Evolutionary conservation across 2,113 vertebrate species (phyloP).

Genomic region (Pagrus major): DNA sequence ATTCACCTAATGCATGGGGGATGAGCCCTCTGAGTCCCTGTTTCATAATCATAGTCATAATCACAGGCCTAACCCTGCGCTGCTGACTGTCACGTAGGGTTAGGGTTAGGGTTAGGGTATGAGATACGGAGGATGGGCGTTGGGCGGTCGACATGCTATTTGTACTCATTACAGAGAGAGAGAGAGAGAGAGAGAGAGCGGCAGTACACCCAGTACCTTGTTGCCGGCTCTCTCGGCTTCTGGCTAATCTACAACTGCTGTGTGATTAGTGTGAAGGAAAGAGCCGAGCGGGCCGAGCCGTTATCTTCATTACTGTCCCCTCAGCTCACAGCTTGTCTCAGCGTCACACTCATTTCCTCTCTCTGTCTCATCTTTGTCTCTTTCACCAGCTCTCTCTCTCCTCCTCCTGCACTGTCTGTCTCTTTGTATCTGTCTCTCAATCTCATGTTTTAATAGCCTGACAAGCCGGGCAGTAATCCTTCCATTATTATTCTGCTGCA

Average conservation of each 20-base stretch:
- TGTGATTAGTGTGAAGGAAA: conserved; percentile 71
- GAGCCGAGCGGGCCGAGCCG: conserved; percentile 41
- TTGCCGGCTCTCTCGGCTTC: conserved; percentile 36
- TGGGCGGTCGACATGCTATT: conserved; percentile 46
- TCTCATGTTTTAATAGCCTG: conserved; percentile 68
- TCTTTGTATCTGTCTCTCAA: conserved; percentile 52
- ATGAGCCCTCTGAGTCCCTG: conserved; percentile 59
- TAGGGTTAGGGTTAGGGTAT: too few relatives aligned
- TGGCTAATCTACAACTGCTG: conserved; percentile 61
- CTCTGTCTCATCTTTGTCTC: conserved; percentile 34
- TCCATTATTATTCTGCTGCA: conserved; percentile 64
- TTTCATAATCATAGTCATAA: conserved; percentile 67
- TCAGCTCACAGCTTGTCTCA: conserved; percentile 46
- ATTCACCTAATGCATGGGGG: conserved; percentile 57
- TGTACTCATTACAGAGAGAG: conserved; percentile 67
- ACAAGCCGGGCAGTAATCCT: conserved; percentile 65
- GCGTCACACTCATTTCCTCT: conserved; percentile 50
- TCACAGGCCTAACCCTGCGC: conserved; percentile 36
- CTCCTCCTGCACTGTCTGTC: conserved; percentile 17
- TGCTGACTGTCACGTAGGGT: conserved; percentile 43
- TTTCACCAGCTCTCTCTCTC: conserved; percentile 1
- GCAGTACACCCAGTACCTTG: conserved; percentile 2
- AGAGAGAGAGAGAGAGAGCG: conserved; percentile 27
- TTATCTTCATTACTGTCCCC: conserved; percentile 74
- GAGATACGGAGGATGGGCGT: conserved; percentile 41